Evolutionary conservation across 2,888 invertebrate species (phyloP), one percentile per base, ranked within the genome.

Genomic region (Amiota minor): DNA sequence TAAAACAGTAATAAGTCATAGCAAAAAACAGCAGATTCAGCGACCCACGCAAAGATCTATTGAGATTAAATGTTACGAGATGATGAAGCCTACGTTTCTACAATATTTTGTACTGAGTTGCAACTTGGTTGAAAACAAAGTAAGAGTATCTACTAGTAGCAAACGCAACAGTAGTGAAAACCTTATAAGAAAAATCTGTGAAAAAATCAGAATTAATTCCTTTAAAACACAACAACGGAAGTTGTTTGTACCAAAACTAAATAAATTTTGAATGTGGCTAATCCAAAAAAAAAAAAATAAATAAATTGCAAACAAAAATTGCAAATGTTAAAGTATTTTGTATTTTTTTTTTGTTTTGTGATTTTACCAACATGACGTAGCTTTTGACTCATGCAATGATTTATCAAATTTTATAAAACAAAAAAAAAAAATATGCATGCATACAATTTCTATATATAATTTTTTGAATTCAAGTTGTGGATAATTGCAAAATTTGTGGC

Each of bases 361-460:
- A n/a, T 18, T 9, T 59, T 59, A 11, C 9, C 16, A 59, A 53
- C 53, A 16, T 35, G 35, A 35, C 35, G 35, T 8, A 53, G 16
- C n/a, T 16, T 18, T 23, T 68, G 67, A 35, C n/a, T 53, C 50
- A 68, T 68, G 10, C 50, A 4, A 9, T 68, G 53, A 68, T 68
- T 68, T 50, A 68, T 68, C 67, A 67, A 49, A 49, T 12, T 20
- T 61, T 6, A 62, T 59, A 59, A n/a, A n/a, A n/a, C 10, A 11
- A 59, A 59, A 18, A 56, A 56, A 14, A n/a, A 56, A 56, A 16
- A 56, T 20, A 16, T 18, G 2, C 1, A 20, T 9, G 0, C 16
- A 56, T 16, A n/a, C 11, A 56, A 9, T 11, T 16, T 18, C 9
- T 8, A 53, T 16, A 53, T 16, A 10, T 59, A 11, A 20, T 56